Conservation (phyloP, 2,113 vertebrate genomes). For the Corythoichthys intestinalis region DNA sequence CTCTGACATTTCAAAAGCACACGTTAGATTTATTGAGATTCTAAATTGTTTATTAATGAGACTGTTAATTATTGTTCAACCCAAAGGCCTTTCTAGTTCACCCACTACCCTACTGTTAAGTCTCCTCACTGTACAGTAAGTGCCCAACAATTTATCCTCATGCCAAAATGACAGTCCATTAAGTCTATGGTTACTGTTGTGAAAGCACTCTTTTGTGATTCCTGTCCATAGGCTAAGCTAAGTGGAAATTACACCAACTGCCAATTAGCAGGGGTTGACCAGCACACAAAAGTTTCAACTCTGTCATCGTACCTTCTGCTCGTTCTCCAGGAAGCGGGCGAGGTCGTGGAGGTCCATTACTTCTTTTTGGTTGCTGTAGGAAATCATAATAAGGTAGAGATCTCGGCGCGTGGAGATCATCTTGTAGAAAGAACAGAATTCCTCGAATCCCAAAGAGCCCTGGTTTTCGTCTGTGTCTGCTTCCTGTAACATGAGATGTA, state of each 20-base stretch:
- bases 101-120: too few relatives aligned
- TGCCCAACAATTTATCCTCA: not conserved
- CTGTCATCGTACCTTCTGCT: constrained; percentile 82
- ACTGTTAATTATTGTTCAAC: too few relatives aligned
- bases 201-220: not conserved
- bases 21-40: too few relatives aligned
- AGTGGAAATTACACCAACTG: not conserved
- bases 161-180: not conserved
- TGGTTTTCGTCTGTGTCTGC: constrained; percentile 91
- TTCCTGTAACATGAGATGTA: constrained; percentile 68
- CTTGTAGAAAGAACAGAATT: constrained; percentile 96
- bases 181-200: not conserved
- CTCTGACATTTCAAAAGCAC: too few relatives aligned
- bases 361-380: constrained; percentile 94
- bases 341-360: constrained; percentile 80
- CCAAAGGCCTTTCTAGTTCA: too few relatives aligned
- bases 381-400: constrained; percentile 90
- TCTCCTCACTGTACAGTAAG: not conserved
- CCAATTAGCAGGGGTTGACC: not conserved
- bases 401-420: constrained; percentile 93
- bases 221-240: not conserved
- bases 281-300: not conserved
- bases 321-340: constrained; percentile 82
- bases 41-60: too few relatives aligned
- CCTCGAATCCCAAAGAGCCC: constrained; percentile 87